Evolutionary conservation across 2,113 vertebrate species (phyloP), one percentile per base, ranked within the genome.

Genomic region (Paracanthobrama guichenoti): DNA sequence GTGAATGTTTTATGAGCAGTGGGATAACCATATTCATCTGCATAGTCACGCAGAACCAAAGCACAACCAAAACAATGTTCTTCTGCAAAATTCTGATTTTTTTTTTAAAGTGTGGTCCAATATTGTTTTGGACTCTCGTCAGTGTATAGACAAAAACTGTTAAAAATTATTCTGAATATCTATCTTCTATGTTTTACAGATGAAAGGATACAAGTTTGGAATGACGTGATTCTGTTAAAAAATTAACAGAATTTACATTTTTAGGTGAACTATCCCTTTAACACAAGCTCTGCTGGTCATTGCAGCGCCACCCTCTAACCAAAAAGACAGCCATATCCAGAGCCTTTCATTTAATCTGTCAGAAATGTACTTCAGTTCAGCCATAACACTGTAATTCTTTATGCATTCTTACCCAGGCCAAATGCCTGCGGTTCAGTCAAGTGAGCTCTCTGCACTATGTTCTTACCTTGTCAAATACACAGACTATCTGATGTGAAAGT

Each of bases 401-500:
- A 77, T 22, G 31, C 53, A 39, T 20, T 39, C 31, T 59, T 77
- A 72, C 42, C 42, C 42, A 46, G 42, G 22, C 69, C 55, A 39
- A 44, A 64, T 59, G 20, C 44, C 46, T 64, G 76, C 3, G 8
- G 42, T 73, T 83, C 55, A 74, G 26, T 60, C 55, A 83, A 18
- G 35, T 60, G 24, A 62, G 42, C 42, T 28, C 71, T 75, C 39
- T 48, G 35, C n/a, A 60, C 55, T 48, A 42, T 69, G 50, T 77
- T 83, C 44, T 66, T 39, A 55, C 35, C 20, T 22, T 76, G 12
- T 46, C 39, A 57, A 53, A 77, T 53, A 75, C 59, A 75, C 55
- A 24, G 9, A 11, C 31, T 83, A 55, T 62, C 81, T 81, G n/a
- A 77, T 62, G 9, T 53, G 31, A 84, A 84, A 66, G 44, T 73